A percentile compares a stretch with the other conserved stretches of the same genome.
Conservation (phyloP, 2,797 vertebrate species). For the Lacerta viridis region DNA sequence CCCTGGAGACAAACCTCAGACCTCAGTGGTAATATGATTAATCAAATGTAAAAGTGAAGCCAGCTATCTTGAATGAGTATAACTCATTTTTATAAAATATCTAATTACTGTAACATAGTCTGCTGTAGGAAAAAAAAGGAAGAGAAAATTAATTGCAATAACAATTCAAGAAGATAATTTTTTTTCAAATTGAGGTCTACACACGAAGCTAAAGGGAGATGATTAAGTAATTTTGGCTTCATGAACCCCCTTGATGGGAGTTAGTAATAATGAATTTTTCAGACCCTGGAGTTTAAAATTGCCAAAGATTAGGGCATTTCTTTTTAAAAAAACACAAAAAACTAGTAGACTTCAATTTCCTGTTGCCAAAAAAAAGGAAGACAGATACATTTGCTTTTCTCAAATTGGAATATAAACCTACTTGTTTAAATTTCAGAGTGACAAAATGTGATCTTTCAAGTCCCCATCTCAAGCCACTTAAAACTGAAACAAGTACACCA, state of each 20-base stretch:
- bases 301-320: conserved; percentile 55
- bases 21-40: conserved; percentile 79
- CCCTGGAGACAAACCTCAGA: conserved; percentile 74
- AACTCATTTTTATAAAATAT: conserved; percentile 79
- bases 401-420: conserved; percentile 54
- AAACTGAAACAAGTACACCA: fast-evolving
- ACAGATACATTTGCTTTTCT: conserved; percentile 37
- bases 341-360: conserved; percentile 60
- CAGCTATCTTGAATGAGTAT: conserved; percentile 68
- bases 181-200: conserved; percentile 71
- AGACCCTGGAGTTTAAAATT: conserved; percentile 70
- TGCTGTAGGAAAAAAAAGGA: conserved; percentile 55
- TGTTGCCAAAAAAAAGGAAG: conserved; percentile 10
- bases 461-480: not conserved
- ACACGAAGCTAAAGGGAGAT: conserved; percentile 77
- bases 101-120: conserved; percentile 80
- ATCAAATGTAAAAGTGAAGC: conserved; percentile 79
- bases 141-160: conserved; percentile 77
- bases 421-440: conserved; percentile 58
- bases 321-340: conserved; percentile 35
- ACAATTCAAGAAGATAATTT: conserved; percentile 79
- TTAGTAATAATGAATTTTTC: conserved; percentile 75
- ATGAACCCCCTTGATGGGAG: conserved; percentile 72
- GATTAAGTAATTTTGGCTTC: conserved; percentile 79
- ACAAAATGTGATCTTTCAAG: conserved; percentile 18